Base-by-base conservation (phyloP, 2,888 invertebrate genomes). In the Eupithecia abbreviata region DNA sequence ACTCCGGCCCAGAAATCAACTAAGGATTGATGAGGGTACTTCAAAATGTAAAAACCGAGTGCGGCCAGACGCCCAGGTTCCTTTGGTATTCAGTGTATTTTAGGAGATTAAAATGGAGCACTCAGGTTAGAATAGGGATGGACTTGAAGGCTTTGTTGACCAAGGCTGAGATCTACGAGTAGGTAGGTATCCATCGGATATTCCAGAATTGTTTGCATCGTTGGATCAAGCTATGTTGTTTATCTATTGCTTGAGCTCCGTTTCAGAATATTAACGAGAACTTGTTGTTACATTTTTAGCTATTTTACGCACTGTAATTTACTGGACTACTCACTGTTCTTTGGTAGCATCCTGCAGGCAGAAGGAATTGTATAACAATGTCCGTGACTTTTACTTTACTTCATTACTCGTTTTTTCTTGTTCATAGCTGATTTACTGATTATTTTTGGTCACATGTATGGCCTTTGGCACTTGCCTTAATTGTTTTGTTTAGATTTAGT, bases 41-140 rank as follows among this genome's bases (percentile, higher is more conserved):
- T 45, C 15, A 68, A 68, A 67, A 45, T 68, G 45, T 68, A 68
- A 68, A 67, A 68, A 68, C 67, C n/a, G 43, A 68, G 45, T n/a
- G 67, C 45, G 62, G 62, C 58, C 62, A 62, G 30, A 18, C 18
- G 18, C 10, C 12, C 12, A 30, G 30, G n/a, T 18, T 9, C 58
- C 55, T n/a, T n/a, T 18, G 58, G 58, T 58, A 7, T 9, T 10
- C 18, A 3, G 58, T 58, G 2, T n/a, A 9, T 58, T 58, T 18
- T 58, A 58, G 10, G 58, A 58, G 58, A 58, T 58, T 58, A 18
- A 18, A 58, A 58, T 58, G 18, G 18, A 4, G 18, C 58, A 58
- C 58, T 58, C 58, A 58, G 58, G 18, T 58, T 58, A 18, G 18
- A 58, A n/a, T 18, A 10, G 18, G 51, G n/a, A n/a, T 55, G 2